Evolutionary conservation across 2,797 vertebrate species (phyloP).

Genomic region (Ispidina lecontei): DNA sequence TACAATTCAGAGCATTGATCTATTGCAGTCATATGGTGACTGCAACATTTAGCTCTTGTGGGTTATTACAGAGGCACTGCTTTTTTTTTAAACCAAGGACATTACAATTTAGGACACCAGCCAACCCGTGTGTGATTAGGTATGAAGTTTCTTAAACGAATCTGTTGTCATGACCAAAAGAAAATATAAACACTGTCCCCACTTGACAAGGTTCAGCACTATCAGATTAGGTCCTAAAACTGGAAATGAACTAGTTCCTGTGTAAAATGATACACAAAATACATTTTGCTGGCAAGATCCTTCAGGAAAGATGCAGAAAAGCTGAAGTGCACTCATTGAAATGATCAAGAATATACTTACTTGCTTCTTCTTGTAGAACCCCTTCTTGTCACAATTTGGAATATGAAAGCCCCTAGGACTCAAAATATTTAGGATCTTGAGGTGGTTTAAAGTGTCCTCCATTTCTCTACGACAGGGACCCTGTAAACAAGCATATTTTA

Average conservation of each 20-base stretch:
- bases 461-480: conserved; percentile 95
- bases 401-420: conserved; percentile 90
- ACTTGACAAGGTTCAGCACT: conserved; percentile 6
- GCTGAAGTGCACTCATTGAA: not conserved
- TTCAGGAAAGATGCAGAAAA: not conserved
- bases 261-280: not conserved
- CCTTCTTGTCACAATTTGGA: conserved; percentile 97
- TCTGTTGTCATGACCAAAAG: conserved; percentile 51
- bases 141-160: conserved; percentile 44
- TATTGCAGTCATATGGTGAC: conserved; percentile 63
- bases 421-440: conserved; percentile 90
- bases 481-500: conserved; percentile 70
- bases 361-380: conserved; percentile 98
- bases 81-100: conserved; percentile 69
- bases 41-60: conserved; percentile 49
- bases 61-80: conserved; percentile 36
- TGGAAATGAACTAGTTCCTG: not conserved
- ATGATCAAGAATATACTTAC: conserved; percentile 75
- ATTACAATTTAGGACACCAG: conserved; percentile 46
- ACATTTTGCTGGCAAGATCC: not conserved
- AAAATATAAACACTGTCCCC: conserved; percentile 55
- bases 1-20: conserved; percentile 71
- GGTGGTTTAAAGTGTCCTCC: conserved; percentile 88
- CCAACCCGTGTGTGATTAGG: conserved; percentile 29
- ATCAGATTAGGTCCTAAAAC: not conserved